phyloP scores from a whole-genome alignment of 2,888 invertebrate genomes.

The Molorchus minor region DNA sequence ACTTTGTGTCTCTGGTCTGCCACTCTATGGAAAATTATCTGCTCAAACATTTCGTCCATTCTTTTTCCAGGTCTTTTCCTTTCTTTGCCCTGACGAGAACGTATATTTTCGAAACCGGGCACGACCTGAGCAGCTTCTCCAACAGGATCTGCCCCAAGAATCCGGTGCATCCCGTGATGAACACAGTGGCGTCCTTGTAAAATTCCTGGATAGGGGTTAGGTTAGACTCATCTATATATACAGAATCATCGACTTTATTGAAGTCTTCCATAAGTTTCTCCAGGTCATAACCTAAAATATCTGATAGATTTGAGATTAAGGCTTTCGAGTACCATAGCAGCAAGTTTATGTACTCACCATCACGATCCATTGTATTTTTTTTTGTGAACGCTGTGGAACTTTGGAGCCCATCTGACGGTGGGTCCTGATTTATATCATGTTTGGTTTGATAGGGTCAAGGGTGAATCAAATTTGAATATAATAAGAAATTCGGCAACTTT shows the following conservation, averaged over 20 bases:
- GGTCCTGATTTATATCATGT: no score
- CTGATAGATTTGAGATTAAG: no score
- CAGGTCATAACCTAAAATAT: no score
- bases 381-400: no score
- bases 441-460: no score
- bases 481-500: no score
- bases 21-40: background rate
- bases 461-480: no score
- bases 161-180: background rate
- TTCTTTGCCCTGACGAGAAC: conserved; percentile 3
- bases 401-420: no score
- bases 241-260: background rate
- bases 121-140: conserved; percentile 2
- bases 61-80: background rate
- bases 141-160: background rate
- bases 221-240: background rate
- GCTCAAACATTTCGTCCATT: background rate
- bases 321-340: no score
- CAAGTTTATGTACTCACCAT: no score
- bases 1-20: background rate
- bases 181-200: background rate
- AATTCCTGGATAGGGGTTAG: conserved; percentile 4
- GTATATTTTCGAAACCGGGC: conserved; percentile 1
- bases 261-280: no score
- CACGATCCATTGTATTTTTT: no score